Evolutionary conservation across 2,888 invertebrate species (phyloP).

Genomic region (Amaurobius ferox): DNA sequence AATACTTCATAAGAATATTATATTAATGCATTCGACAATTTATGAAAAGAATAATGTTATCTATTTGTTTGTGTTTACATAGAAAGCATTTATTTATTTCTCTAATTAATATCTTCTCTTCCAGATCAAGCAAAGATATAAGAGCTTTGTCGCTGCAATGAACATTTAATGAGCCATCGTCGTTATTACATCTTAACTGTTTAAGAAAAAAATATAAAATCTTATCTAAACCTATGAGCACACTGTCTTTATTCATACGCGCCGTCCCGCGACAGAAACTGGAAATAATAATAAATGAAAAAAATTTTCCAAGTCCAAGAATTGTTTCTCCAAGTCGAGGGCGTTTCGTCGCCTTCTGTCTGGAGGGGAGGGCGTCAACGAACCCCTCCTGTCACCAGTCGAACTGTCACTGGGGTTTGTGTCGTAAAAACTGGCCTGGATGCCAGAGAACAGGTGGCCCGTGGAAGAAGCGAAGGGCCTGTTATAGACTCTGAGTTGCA

Average conservation of each 20-base stretch:
- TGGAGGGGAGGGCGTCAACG: neutral
- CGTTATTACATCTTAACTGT: no score
- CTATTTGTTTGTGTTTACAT: no score
- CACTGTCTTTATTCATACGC: constrained; percentile 5
- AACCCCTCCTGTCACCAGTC: neutral
- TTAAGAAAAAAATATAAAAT: neutral
- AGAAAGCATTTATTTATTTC: no score
- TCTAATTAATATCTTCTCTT: no score
- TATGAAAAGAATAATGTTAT: no score
- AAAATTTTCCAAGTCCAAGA: neutral
- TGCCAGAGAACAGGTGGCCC: constrained; percentile 68
- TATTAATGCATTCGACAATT: no score
- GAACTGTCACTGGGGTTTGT: constrained; percentile 1
- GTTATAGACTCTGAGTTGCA: neutral
- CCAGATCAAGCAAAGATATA: no score
- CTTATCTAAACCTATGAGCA: neutral
- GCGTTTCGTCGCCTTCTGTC: constrained; percentile 16
- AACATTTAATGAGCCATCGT: no score
- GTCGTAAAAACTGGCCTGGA: constrained; percentile 61
- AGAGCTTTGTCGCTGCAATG: no score
- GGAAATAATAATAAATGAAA: neutral
- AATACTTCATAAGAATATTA: no score
- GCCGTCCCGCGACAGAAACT: neutral
- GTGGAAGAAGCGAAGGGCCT: constrained; percentile 34
- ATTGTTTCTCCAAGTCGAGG: constrained; percentile 24